Conservation (phyloP, 2,888 invertebrate species). For the Drosophila emarginata region DNA sequence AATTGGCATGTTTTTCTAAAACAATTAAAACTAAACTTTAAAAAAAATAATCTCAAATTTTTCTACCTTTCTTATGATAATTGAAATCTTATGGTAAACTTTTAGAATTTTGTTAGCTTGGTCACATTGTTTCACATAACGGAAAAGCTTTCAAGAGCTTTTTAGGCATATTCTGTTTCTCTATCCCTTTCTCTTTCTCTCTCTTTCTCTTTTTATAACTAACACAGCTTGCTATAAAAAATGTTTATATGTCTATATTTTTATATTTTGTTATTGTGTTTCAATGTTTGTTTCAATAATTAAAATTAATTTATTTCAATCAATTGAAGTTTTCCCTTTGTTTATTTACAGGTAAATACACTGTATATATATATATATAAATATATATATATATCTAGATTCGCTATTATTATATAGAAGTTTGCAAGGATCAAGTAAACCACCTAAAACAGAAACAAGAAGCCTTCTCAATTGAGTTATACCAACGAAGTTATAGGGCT, state of each 20-base stretch:
- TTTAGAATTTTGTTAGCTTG: background rate
- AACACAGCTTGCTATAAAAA: conserved; percentile 35
- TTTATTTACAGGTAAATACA: conserved; percentile 72
- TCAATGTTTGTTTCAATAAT: background rate
- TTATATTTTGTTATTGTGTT: conserved; percentile 36
- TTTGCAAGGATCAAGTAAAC: background rate
- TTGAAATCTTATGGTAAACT: background rate
- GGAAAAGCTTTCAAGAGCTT: conserved; percentile 46
- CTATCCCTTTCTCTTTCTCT: conserved; percentile 12
- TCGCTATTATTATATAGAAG: conserved; percentile 15
- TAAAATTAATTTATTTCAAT: background rate
- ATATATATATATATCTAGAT: conserved; percentile 1
- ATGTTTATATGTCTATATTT: conserved; percentile 24
- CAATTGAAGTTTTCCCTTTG: conserved; percentile 28
- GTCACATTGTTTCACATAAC: background rate
- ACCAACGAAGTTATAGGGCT: background rate
- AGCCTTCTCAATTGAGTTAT: background rate
- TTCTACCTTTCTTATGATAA: background rate
- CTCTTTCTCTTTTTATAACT: conserved; percentile 29
- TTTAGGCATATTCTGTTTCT: conserved; percentile 36
- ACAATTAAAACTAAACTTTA: background rate
- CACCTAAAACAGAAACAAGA: background rate
- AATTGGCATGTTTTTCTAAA: conserved; percentile 6
- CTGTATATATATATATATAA: background rate
- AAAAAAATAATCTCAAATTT: background rate